These are phyloP conservation scores for Enoplosus armatus DNA, from an alignment of 2,797 vertebrate genomes.

Conservation along the genomic window DNA sequence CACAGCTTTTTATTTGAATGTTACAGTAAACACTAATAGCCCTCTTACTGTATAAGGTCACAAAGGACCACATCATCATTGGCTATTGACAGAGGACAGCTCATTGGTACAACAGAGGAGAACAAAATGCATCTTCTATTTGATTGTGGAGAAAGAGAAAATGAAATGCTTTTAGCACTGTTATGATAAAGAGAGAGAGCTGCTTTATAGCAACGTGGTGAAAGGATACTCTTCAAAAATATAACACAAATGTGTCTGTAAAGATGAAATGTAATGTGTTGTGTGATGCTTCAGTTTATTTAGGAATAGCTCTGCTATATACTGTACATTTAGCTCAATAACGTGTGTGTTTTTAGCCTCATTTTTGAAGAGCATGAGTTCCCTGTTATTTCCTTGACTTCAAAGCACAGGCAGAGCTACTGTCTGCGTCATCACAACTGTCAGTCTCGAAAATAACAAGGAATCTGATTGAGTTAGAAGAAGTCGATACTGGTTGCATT, in stretches of 20 bases:
- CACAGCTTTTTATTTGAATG: slow-evolving; percentile 56
- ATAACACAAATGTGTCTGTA: background rate
- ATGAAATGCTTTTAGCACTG: background rate
- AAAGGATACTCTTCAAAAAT: background rate
- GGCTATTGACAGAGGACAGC: slow-evolving; percentile 29
- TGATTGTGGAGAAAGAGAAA: background rate
- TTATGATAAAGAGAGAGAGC: background rate
- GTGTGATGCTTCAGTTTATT: background rate
- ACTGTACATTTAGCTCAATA: background rate
- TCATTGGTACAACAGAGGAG: background rate
- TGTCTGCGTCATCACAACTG: background rate
- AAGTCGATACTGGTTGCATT: background rate
- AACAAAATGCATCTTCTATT: slow-evolving; percentile 17
- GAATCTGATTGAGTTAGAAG: background rate
- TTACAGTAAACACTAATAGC: slow-evolving; percentile 60
- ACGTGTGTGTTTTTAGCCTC: background rate
- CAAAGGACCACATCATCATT: slow-evolving; percentile 24
- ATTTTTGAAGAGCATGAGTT: background rate
- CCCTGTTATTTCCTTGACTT: background rate
- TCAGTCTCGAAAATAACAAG: slow-evolving; percentile 17
- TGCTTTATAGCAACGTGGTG: background rate
- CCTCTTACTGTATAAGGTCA: slow-evolving; percentile 52
- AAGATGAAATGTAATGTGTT: background rate
- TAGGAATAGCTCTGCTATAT: background rate
- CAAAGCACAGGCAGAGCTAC: slow-evolving; percentile 17